Percentiles rank a stretch among this genome's conserved stretches.
phyloP scores from a whole-genome alignment of 2,113 vertebrate genomes.

The Larimichthys crocea region DNA sequence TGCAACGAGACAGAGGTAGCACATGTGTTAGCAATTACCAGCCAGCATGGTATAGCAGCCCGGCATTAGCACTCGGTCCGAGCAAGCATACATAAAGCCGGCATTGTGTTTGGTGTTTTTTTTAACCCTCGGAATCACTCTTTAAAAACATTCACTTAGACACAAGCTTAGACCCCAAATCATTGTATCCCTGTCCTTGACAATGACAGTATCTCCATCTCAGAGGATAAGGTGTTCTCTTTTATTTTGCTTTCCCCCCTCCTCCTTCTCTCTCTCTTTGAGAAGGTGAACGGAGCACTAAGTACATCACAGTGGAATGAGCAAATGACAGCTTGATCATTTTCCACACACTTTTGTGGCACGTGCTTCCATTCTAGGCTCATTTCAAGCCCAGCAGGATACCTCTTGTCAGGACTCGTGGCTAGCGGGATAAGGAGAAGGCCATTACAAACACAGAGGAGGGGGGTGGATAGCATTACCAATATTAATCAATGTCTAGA shows the following conservation, averaged over 20 bases:
- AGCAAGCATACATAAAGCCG: conserved; percentile 88
- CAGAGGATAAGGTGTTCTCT: conserved; percentile 82
- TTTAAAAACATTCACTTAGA: conserved; percentile 53
- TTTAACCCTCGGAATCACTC: conserved; percentile 45
- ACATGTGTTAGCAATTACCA: conserved; percentile 99
- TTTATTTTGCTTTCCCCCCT: not conserved
- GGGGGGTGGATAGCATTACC: conserved; percentile 89
- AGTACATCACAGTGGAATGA: conserved; percentile 93
- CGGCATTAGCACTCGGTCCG: conserved; percentile 68
- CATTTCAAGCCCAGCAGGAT: conserved; percentile 96
- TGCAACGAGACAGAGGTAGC: conserved; percentile 93
- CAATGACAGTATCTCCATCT: conserved; percentile 90
- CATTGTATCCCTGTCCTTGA: conserved; percentile 81
- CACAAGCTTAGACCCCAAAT: conserved; percentile 31
- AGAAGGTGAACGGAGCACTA: conserved; percentile 91
- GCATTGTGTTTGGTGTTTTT: conserved; percentile 89
- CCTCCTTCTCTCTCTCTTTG: conserved; percentile 62
- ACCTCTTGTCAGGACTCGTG: conserved; percentile 90
- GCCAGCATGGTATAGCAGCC: conserved; percentile 92
- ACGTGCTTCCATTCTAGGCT: conserved; percentile 94
- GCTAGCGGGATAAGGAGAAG: conserved; percentile 90
- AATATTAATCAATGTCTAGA: conserved; percentile 97
- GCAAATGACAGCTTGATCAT: conserved; percentile 94
- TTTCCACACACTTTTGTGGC: conserved; percentile 90
- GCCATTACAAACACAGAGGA: conserved; percentile 92